Evolutionary conservation across 2,888 invertebrate genomes (phyloP), one percentile per base, ranked within the genome.

Genomic region (Eustalomyia histrio): DNA sequence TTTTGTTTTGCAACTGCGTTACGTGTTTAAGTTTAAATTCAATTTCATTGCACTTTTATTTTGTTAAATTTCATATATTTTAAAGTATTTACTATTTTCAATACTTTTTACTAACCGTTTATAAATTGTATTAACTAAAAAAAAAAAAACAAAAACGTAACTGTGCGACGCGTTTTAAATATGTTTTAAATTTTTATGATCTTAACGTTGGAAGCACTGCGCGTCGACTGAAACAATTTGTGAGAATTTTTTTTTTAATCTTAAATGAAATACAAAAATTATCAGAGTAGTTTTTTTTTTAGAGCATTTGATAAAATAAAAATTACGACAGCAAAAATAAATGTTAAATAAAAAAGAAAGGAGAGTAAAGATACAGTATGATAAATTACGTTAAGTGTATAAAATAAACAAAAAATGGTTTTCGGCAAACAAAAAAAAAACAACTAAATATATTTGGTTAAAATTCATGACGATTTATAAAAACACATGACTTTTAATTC

Each of bases 191-290:
- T 58, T 39, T 75, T 61, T 65, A 67, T 63, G 76, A 75, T 82
- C 82, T 83, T 61, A 64, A 75, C 79, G 74, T 79, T 83, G 64
- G 52, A 71, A 82, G 67, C 24, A 72, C 76, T 76, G 8, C 79
- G 75, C 80, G 72, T 72, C 67, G 76, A 83, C 83, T 83, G 73
- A 83, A 57, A 53, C 67, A 35, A n/a, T 78, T 81, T 63, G 52
- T 67, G 71, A 75, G 81, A 81, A 78, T 71, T 81, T 69, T 58
- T 55, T 10, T 63, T 39, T 80, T 68, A 76, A 76, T 73, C 58
- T 68, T 52, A 76, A 50, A 67, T 57, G 2, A 72, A 72, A 71
- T 47, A n/a, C 43, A 24, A 74, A n/a, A 74, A 64, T 78, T 57
- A 74, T 81, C 52, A 71, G 73, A 68, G 76, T 68, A 53, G 21